Evolutionary conservation across 2,888 invertebrate species (phyloP), one percentile per base, ranked within the genome.

Genomic region (Allacma fusca): DNA sequence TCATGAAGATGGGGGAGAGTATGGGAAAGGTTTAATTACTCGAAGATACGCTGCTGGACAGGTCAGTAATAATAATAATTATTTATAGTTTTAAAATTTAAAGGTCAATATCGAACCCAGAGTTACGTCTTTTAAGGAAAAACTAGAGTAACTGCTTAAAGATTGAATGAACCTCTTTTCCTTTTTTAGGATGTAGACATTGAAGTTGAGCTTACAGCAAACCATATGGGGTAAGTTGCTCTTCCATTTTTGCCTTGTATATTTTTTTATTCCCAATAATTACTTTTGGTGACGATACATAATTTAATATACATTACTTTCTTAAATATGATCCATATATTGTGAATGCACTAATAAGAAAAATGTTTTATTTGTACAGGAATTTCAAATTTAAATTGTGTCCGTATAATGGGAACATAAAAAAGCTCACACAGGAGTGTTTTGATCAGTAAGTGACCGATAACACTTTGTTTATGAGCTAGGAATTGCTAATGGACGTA

Each of bases 1-100:
- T 0, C 95, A 96, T 86, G 96, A 96, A 88, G 94, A 94, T 0
- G 94, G 95, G 2, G 96, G 96, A 9, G 90, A 91, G 87, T 96
- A 90, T 85, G 95, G 93, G 64, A 94, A 93, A 87, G 95, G 95
- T 40, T 93, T 95, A 84, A 92, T 94, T 83, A 92, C 92, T 28
- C 89, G 92, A 77, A 92, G 92, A 85, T 96, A 95, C 87, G 91
- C 92, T 77, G 90, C 92, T 1, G 95, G 95, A 40, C 94, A 95
- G 91, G 92, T 92, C 86, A 13, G 16, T 64, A 65, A 24, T n/a
- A n/a, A 9, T 34, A 34, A 4, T 34, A 4, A 34, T 34, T 34
- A 9, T 50, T 50, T 5, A n/a, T 2, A 13, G 4, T 50, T n/a
- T 50, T 50, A 50, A 50, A 19, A n/a, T n/a, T n/a, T n/a, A n/a